Percentiles rank a stretch among this genome's conserved stretches.
These are phyloP conservation scores for Sesia apiformis DNA, from an alignment of 2,888 invertebrate species.

Conservation along the genomic window DNA sequence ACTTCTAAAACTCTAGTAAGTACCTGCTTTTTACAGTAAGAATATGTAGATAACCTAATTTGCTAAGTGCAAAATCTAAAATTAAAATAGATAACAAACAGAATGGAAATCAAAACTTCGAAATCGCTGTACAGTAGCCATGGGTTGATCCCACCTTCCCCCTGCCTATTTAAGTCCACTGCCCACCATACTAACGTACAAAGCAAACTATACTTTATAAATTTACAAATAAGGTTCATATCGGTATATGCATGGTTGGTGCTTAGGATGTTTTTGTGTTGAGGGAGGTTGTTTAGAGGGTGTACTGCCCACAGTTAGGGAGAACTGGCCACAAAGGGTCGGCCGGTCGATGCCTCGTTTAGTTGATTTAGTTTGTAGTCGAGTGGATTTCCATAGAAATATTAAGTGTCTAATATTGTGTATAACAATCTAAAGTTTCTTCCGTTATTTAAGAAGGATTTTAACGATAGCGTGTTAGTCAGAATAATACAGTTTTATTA, in stretches of 20 bases:
- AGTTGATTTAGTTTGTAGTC: constrained; percentile 10
- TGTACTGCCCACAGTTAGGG: constrained; percentile 69
- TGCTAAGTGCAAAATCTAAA: background rate
- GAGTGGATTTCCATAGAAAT: background rate
- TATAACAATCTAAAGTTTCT: no score
- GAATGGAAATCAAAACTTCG: constrained; percentile 62
- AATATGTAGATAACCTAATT: no score
- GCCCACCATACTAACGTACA: constrained; percentile 34
- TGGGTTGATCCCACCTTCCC: constrained; percentile 62
- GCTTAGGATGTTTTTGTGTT: constrained; percentile 53
- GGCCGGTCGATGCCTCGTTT: constrained; percentile 51
- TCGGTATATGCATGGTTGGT: constrained; percentile 17
- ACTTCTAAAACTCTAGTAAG: no score
- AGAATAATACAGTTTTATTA: no score
- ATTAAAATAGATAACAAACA: constrained; percentile 8
- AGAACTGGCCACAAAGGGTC: constrained; percentile 71
- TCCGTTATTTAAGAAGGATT: no score
- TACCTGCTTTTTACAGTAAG: no score
- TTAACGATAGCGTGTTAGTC: no score
- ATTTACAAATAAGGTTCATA: constrained; percentile 14
- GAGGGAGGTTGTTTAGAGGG: constrained; percentile 49
- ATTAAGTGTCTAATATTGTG: no score
- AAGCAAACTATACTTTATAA: constrained; percentile 13
- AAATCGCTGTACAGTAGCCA: constrained; percentile 53
- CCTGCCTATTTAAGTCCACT: constrained; percentile 35